These are phyloP conservation scores for Harpegnathos saltator DNA, from an alignment of 1,140 invertebrate genomes.

Conservation along the genomic window DNA sequence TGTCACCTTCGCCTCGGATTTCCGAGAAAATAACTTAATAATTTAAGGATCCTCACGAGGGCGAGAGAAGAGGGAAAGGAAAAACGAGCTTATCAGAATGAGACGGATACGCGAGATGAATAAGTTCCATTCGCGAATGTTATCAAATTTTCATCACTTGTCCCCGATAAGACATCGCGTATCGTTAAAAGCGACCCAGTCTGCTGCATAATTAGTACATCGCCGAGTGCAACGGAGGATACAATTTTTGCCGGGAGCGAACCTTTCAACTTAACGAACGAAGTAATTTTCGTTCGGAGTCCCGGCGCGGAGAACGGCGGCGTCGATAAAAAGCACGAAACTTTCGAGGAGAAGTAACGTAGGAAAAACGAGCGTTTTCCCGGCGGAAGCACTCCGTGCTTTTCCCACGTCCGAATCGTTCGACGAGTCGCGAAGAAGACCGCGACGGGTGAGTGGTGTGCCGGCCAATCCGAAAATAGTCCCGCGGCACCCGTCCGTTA, in stretches of 20 bases:
- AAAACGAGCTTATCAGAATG: conserved; percentile 2
- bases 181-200: conserved; percentile 13
- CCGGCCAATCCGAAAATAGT: conserved; percentile 54
- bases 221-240: conserved; percentile 17
- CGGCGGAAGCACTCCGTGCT: conserved; percentile 66
- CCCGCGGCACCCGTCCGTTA: conserved; percentile 2
- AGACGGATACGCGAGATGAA: conserved; percentile 1
- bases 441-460: conserved; percentile 49
- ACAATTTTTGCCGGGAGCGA: conserved; percentile 59
- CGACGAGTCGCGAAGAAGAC: conserved; percentile 62
- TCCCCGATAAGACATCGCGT: conserved; percentile 5
- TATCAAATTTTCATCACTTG: conserved; percentile 35
- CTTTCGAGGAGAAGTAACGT: conserved; percentile 62
- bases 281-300: conserved; percentile 64
- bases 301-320: neutral
- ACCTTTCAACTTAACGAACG: conserved; percentile 72
- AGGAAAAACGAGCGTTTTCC: conserved; percentile 66
- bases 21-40: conserved; percentile 3
- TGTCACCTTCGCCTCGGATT: neutral
- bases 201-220: conserved; percentile 42
- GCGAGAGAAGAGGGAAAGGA: neutral
- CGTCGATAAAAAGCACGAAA: conserved; percentile 63
- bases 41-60: neutral
- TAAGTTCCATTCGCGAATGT: neutral
- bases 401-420: conserved; percentile 70